phyloP scores from a whole-genome alignment of 2,797 vertebrate genomes.

The Paratrypauchen microcephalus region DNA sequence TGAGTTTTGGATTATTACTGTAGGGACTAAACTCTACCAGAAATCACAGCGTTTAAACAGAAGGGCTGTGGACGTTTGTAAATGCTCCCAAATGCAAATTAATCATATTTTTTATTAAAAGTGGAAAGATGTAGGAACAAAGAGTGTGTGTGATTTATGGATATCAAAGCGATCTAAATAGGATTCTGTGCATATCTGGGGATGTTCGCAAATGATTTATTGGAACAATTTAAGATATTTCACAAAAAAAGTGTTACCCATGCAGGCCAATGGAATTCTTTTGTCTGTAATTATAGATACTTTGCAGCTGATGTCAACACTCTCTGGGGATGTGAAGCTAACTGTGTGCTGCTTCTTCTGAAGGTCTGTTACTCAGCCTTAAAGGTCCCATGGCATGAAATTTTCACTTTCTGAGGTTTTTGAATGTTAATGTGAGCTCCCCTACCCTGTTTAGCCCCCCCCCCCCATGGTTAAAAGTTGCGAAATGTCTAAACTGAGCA shows the following conservation, averaged over 20 bases:
- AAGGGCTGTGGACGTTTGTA: not conserved
- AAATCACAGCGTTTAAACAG: not conserved
- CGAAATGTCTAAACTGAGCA: no score
- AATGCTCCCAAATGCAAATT: not conserved
- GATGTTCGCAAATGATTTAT: not conserved
- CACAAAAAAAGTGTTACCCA: not conserved
- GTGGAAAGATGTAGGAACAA: not conserved
- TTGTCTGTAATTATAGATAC: not conserved
- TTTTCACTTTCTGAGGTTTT: no score
- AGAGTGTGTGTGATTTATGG: not conserved
- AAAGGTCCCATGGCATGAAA: no score
- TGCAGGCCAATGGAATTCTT: not conserved
- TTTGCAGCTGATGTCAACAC: no score
- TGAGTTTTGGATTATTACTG: no score
- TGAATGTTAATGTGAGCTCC: no score
- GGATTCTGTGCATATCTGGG: not conserved
- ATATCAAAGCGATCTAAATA: not conserved
- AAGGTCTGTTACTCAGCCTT: no score
- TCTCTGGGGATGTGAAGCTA: no score
- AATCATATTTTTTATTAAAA: slow-evolving; percentile 1
- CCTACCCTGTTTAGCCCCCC: no score
- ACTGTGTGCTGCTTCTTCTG: no score
- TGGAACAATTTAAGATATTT: not conserved
- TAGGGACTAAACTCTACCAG: not conserved
- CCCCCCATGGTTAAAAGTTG: no score